These are phyloP conservation scores for Leptinotarsa tumamoca DNA, from an alignment of 2,888 invertebrate species.

Conservation along the genomic window DNA sequence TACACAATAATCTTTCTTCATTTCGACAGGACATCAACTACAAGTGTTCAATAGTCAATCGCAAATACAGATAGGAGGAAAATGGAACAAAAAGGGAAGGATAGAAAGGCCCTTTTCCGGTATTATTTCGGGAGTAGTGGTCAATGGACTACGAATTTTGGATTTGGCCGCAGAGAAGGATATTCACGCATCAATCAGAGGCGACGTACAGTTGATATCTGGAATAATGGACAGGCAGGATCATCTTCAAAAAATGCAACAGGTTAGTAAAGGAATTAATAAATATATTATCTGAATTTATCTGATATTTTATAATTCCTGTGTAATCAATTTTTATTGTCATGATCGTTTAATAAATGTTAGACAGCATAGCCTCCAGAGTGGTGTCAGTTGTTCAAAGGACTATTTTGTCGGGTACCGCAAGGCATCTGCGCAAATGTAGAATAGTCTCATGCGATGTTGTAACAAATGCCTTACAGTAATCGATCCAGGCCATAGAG, in stretches of 20 bases:
- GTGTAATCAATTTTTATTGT: no score
- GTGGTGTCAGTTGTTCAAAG: no score
- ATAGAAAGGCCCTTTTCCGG: conserved; percentile 88
- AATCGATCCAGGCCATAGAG: no score
- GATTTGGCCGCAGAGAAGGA: conserved; percentile 89
- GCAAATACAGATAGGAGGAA: conserved; percentile 88
- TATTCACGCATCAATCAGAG: conserved; percentile 80
- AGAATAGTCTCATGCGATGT: no score
- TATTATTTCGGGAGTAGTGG: conserved; percentile 88
- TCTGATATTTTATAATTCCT: not conserved
- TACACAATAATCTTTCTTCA: not conserved
- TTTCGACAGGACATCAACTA: conserved; percentile 71
- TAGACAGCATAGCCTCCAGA: no score
- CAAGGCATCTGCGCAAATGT: no score
- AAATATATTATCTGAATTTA: no score
- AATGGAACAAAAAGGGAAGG: conserved; percentile 76
- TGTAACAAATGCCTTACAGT: no score
- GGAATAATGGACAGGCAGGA: conserved; percentile 81
- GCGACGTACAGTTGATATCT: conserved; percentile 85
- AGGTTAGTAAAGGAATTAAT: conserved; percentile 69
- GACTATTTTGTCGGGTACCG: no score
- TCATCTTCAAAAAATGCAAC: conserved; percentile 86
- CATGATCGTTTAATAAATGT: no score
- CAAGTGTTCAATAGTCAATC: conserved; percentile 92
- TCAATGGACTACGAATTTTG: conserved; percentile 86